Conservation (phyloP, 1,140 invertebrate species). For the Diorhabda sublineata region DNA sequence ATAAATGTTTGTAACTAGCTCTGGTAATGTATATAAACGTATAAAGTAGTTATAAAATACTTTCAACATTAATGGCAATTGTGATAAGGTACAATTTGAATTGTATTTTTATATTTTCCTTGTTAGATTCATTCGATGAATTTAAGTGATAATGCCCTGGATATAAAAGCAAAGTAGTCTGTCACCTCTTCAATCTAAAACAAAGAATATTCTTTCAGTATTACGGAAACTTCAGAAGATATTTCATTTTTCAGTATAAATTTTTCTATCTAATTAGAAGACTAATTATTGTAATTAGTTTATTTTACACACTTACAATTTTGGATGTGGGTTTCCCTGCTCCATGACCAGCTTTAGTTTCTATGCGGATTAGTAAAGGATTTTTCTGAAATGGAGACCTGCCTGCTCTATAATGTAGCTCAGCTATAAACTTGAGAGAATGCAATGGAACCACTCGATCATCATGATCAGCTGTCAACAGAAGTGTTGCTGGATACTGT, state of each 20-base stretch:
- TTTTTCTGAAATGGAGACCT: conserved; percentile 67
- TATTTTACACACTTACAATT: conserved; percentile 58
- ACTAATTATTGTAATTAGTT: neutral
- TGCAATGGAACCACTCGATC: conserved; percentile 95
- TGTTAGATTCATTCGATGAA: conserved; percentile 20
- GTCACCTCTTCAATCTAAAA: conserved; percentile 85
- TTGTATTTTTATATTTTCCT: neutral
- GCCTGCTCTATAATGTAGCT: conserved; percentile 76
- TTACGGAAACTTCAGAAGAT: conserved; percentile 6
- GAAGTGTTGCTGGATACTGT: conserved; percentile 87
- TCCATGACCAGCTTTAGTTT: conserved; percentile 95
- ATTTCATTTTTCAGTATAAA: neutral
- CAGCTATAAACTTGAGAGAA: conserved; percentile 91
- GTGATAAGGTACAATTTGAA: too few relatives aligned
- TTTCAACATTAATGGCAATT: too few relatives aligned
- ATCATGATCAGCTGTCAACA: conserved; percentile 96
- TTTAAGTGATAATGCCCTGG: conserved; percentile 64
- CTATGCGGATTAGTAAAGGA: conserved; percentile 84
- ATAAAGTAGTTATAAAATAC: too few relatives aligned
- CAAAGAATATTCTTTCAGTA: conserved; percentile 23
- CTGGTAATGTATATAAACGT: too few relatives aligned
- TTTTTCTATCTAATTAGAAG: neutral
- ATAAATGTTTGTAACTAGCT: too few relatives aligned
- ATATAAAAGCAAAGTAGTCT: conserved; percentile 84
- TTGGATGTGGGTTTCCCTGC: conserved; percentile 93